Evolutionary conservation across 2,888 invertebrate species (phyloP), one percentile per base, ranked within the genome.

Genomic region (Tubulanus polymorphus): DNA sequence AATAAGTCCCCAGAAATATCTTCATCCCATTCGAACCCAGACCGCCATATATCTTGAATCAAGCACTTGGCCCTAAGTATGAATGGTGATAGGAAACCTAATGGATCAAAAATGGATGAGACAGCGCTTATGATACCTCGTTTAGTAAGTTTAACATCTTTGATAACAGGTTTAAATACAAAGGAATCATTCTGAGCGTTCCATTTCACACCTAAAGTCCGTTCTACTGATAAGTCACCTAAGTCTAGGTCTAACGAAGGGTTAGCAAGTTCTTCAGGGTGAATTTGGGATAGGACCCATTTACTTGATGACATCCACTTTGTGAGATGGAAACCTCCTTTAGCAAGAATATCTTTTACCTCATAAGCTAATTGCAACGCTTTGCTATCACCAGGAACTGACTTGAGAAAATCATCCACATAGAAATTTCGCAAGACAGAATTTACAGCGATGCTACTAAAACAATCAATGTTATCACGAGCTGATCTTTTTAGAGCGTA

Each of bases 401-500:
- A 20, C 20, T 28, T 29, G 25, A 48, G 26, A 48, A 26, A 48
- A 29, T 48, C 48, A 23, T 48, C 48, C 27, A 48, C 23, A 15
- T 48, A 48, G 20, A 18, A 6, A 18, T 48, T 23, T n/a, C 26
- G 32, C 18, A 8, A n/a, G 3, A 48, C n/a, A 6, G 48, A 23
- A 3, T 48, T 27, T 20, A 29, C 48, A 8, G 23, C 6, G 5
- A 37, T 35, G 27, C 32, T 5, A 10, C 18, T 5, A 27, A 30
- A 26, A 32, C 6, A 26, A 23, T 48, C 48, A 8, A 8, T 26
- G n/a, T 29, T 48, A 48, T 48, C 29, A n/a, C 6, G 6, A 25
- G 48, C 48, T 6, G 48, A 25, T 48, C n/a, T 26, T 3, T 15
- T 3, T 12, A 48, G 48, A 25, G 48, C 48, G n/a, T 48, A 48